These are phyloP conservation scores for Neodiprion virginianus DNA, from an alignment of 1,140 invertebrate genomes.

Conservation along the genomic window DNA sequence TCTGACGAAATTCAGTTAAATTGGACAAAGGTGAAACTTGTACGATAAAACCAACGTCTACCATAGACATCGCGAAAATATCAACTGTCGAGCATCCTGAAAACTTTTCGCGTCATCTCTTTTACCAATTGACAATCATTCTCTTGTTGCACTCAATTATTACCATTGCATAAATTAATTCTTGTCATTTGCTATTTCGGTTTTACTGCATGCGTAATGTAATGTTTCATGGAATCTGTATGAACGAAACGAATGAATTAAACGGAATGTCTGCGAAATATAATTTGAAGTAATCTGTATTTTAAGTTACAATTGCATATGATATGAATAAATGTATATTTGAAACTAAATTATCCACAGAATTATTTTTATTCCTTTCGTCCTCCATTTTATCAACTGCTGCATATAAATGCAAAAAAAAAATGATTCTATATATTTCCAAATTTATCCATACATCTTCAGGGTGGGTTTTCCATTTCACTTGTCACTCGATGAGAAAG, in stretches of 20 bases:
- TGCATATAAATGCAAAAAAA: no score
- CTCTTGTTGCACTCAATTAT: not conserved
- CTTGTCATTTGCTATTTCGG: not conserved
- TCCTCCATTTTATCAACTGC: no score
- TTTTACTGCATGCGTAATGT: not conserved
- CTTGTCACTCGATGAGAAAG: no score
- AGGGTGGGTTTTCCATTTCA: no score
- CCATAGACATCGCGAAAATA: no score
- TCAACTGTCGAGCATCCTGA: not conserved
- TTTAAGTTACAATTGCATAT: not conserved
- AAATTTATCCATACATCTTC: no score
- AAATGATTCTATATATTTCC: no score
- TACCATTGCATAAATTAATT: not conserved
- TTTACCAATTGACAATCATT: not conserved
- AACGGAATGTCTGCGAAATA: not conserved
- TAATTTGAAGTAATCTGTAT: constrained; percentile 11
- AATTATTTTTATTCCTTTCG: not conserved
- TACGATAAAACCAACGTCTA: no score
- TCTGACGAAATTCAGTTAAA: not conserved
- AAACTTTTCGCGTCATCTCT: not conserved
- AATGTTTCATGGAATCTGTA: not conserved
- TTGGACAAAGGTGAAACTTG: not conserved
- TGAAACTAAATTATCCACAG: not conserved
- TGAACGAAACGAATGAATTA: not conserved
- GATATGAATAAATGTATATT: constrained; percentile 20